Evolutionary conservation across 2,888 invertebrate species (phyloP).

Genomic region (Rambutsinella grinnellia): DNA sequence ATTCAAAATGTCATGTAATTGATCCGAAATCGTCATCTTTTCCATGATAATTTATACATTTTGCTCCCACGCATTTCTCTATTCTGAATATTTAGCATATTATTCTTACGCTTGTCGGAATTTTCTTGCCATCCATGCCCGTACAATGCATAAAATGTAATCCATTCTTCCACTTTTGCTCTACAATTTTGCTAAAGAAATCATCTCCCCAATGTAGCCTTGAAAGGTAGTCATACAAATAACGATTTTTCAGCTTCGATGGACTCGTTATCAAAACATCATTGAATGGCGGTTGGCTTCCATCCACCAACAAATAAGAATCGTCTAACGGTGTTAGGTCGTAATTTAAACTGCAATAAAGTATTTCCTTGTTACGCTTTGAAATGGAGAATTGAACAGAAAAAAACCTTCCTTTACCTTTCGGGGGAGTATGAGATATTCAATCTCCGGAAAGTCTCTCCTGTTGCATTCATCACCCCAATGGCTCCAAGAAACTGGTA

Average conservation of each 20-base stretch:
- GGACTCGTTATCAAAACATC: constrained; percentile 1
- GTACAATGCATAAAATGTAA: constrained; percentile 1
- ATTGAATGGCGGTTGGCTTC: not conserved
- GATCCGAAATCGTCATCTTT: no score
- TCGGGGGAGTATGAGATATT: constrained; percentile 46
- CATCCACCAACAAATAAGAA: constrained; percentile 14
- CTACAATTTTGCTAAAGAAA: not conserved
- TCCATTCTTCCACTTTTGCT: not conserved
- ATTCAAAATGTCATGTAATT: no score
- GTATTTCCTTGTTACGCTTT: not conserved
- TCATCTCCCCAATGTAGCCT: not conserved
- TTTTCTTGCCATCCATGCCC: not conserved
- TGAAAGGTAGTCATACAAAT: not conserved
- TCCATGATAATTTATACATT: no score
- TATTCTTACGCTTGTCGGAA: not conserved
- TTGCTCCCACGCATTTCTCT: no score
- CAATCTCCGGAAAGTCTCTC: constrained; percentile 46
- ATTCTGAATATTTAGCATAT: no score
- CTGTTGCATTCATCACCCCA: constrained; percentile 54
- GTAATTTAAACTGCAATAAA: constrained; percentile 11
- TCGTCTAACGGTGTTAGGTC: constrained; percentile 17
- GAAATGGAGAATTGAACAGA: not conserved
- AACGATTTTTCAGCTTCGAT: not conserved
- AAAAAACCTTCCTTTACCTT: not conserved
- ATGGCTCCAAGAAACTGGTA: constrained; percentile 55